Base-by-base conservation (phyloP, 2,797 vertebrate species). In the Rhabdophis nuchalis region DNA sequence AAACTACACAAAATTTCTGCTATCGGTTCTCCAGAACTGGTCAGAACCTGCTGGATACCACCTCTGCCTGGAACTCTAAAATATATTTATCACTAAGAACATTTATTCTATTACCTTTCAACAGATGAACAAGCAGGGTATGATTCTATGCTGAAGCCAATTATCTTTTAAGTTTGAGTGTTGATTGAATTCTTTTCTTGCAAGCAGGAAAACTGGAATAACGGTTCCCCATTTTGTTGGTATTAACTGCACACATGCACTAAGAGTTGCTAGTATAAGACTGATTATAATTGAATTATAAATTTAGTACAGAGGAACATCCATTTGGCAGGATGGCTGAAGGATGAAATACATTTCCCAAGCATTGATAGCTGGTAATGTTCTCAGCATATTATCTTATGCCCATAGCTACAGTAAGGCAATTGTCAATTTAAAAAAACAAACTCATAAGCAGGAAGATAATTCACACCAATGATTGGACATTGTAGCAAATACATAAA, bases 171-270 rank as follows among this genome's bases (percentile, higher is more conserved):
- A 96, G 18, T 60, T 53, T 60, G 29, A 93, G 0, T 2, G 57
- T 0, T 91, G 89, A 93, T 95, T 95, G 95, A 87, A 58, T 89
- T 91, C 91, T 93, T 94, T 20, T 92, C 96, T 93, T 93, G 86
- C 58, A 92, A 92, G 53, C 25, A 4, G 90, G 89, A 93, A 92
- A 94, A 52, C 91, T 95, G 50, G 96, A 95, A 95, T 94, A 0
- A 96, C 93, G 90, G 57, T 36, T 93, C 95, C 93, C 93, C 72
- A 90, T 93, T 96, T 96, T 96, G 92, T 96, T 97, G 96, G 92
- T 96, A 95, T 97, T 97, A 97, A 97, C 97, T 97, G 95, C 93
- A 95, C 92, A 91, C 93, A 97, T 89, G 94, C 92, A 94, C 86
- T 93, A 90, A 92, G 95, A 97, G 86, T 89, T 95, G 95, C 96